phyloP scores from a whole-genome alignment of 2,888 invertebrate species.

The Plagodis dolabraria region DNA sequence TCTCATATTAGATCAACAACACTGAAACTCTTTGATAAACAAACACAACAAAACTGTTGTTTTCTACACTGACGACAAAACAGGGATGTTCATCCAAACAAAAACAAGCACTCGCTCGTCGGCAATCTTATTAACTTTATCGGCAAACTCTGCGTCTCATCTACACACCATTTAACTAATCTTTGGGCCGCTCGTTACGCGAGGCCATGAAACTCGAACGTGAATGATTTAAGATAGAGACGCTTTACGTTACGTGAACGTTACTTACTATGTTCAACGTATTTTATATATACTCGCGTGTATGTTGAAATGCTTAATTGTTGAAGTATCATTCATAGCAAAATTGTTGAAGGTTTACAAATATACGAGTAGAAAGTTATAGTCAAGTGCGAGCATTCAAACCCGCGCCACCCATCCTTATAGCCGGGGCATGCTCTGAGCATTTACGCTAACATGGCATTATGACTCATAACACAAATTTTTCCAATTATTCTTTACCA shows the following conservation, averaged over 20 bases:
- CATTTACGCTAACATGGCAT: too few species aligned
- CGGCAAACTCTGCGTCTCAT: slow-evolving; percentile 23
- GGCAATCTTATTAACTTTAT: slow-evolving; percentile 23
- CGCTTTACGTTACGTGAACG: slow-evolving; percentile 33
- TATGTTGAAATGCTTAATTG: too few species aligned
- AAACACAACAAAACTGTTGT: slow-evolving; percentile 8
- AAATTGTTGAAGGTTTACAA: too few species aligned
- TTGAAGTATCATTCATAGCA: too few species aligned
- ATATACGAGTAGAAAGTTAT: too few species aligned
- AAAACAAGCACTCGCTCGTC: slow-evolving; percentile 10
- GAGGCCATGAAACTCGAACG: slow-evolving; percentile 48
- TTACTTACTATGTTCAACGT: slow-evolving; percentile 9
- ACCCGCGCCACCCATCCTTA: too few species aligned
- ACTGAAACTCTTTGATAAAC: neutral
- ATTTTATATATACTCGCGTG: neutral
- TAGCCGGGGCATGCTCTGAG: too few species aligned
- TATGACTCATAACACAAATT: too few species aligned
- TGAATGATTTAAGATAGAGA: slow-evolving; percentile 58
- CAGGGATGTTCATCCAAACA: slow-evolving; percentile 2
- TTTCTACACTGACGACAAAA: neutral
- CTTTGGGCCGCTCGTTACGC: slow-evolving; percentile 40
- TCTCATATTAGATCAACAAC: neutral
- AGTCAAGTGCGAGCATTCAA: too few species aligned
- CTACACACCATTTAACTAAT: slow-evolving; percentile 36
- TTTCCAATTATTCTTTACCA: too few species aligned